Percentiles rank a stretch among this genome's conserved stretches.
phyloP scores from a whole-genome alignment of 2,888 invertebrate genomes.

The Sycophila texana region DNA sequence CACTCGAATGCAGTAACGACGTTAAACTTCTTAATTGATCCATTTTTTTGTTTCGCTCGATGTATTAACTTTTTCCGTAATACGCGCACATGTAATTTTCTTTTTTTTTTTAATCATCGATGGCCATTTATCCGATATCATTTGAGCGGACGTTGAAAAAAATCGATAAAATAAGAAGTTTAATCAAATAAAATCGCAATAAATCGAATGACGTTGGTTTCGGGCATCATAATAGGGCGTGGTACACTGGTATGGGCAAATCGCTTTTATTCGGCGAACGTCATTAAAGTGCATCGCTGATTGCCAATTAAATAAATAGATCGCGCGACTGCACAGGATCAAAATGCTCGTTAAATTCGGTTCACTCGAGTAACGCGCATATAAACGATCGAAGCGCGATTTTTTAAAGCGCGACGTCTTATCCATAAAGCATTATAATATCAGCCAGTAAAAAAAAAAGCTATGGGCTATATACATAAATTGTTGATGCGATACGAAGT shows the following conservation, averaged over 20 bases:
- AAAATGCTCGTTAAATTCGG: slow-evolving; percentile 35
- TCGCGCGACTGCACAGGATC: slow-evolving; percentile 57
- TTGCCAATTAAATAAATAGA: slow-evolving; percentile 48
- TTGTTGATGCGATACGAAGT: neutral
- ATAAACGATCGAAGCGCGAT: neutral
- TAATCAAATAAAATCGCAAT: neutral
- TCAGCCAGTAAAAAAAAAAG: neutral
- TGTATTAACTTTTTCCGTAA: neutral
- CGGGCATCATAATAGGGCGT: neutral
- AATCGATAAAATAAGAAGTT: slow-evolving; percentile 16
- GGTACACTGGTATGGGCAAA: neutral
- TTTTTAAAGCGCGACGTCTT: slow-evolving; percentile 19
- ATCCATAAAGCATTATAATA: slow-evolving; percentile 18
- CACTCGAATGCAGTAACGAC: neutral
- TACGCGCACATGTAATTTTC: neutral
- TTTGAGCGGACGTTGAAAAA: too few relatives aligned
- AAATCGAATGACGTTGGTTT: neutral
- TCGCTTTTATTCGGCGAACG: neutral
- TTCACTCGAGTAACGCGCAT: neutral
- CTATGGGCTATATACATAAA: slow-evolving; percentile 11
- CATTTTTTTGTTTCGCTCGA: slow-evolving; percentile 1
- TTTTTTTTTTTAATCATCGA: neutral
- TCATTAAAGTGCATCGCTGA: slow-evolving; percentile 11
- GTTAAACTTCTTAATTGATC: slow-evolving; percentile 23
- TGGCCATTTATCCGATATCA: neutral